Base-by-base conservation (phyloP, 53 echinoderm and acorn worm genomes). In the Astropecten irregularis region DNA sequence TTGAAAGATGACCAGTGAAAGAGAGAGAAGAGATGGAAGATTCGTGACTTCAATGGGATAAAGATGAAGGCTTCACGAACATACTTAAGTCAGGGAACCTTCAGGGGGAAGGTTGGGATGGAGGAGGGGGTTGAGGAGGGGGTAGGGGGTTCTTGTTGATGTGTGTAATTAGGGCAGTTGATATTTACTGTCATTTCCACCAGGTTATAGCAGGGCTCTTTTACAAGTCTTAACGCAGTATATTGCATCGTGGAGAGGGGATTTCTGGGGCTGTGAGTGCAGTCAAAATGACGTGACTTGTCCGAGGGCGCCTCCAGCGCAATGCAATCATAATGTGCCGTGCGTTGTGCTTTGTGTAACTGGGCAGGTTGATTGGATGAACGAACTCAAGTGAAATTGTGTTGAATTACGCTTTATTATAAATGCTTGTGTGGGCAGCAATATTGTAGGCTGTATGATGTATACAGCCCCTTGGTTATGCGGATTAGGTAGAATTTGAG, bases 41-140 rank as follows among this genome's bases (percentile, higher is more conserved):
- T 71, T 71, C 52, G 71, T 71, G 71, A 49, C 70, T 69, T 20
- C 70, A 18, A 20, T 18, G 34, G 34, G 51, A 52, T 71, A 22
- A 44, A 52, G 11, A 66, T 9, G 21, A 9, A 3, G 50, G 16
- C 3, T 70, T 49, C 15, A 70, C n/a, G 51, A 50, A 19, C 46
- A 42, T 49, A 49, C 49, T 69, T 40, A 18, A n/a, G n/a, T n/a
- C n/a, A n/a, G n/a, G n/a, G n/a, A n/a, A n/a, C 9, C 27, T 58
- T 58, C 11, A 42, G 42, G 5, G 11, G 42, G 11, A 5, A 5
- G 42, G 42, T 42, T n/a, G n/a, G n/a, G n/a, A n/a, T n/a, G n/a
- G n/a, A 10, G 59, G 59, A 29, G 19, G 15, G 59, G 59, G 15
- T 29, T 54, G 21, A 21, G 51, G 51, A 10, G 59, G 59, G 27